phyloP scores from a whole-genome alignment of 2,113 vertebrate genomes.

The Burhinus oedicnemus region DNA sequence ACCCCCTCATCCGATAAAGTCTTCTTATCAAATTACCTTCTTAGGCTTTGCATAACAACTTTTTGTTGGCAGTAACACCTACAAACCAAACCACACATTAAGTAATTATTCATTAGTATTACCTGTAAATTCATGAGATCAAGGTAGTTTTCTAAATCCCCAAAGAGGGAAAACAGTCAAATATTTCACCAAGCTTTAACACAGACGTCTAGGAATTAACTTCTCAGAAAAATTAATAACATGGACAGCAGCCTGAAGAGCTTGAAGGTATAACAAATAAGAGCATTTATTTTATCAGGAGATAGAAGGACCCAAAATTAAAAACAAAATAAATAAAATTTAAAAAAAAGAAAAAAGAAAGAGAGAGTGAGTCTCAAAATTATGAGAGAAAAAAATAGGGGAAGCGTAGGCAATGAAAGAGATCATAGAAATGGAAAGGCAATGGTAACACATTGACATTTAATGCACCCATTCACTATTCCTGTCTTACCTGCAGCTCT shows the following conservation, averaged over 20 bases:
- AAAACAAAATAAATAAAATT: not conserved
- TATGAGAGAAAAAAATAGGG: not conserved
- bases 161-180: slow-evolving; percentile 33
- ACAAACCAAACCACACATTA: slow-evolving; percentile 66
- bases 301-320: not conserved
- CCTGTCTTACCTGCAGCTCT: slow-evolving; percentile 75
- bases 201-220: slow-evolving; percentile 22
- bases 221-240: slow-evolving; percentile 10
- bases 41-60: slow-evolving; percentile 62
- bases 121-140: slow-evolving; percentile 49
- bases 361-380: not conserved
- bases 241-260: slow-evolving; percentile 1
- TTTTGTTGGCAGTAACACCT: slow-evolving; percentile 61
- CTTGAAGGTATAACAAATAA: not conserved
- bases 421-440: not conserved
- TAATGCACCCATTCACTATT: accelerated
- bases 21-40: slow-evolving; percentile 50
- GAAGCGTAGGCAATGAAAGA: not conserved
- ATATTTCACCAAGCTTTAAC: slow-evolving; percentile 39
- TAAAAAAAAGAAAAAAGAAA: not conserved
- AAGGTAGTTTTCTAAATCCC: slow-evolving; percentile 49
- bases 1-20: not conserved
- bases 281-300: not conserved
- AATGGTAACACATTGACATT: not conserved
- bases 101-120: slow-evolving; percentile 50